A percentile compares a stretch with the other conserved stretches of the same genome.
Evolutionary conservation across 2,797 vertebrate species (phyloP).

Genomic region (Danio choprae): DNA sequence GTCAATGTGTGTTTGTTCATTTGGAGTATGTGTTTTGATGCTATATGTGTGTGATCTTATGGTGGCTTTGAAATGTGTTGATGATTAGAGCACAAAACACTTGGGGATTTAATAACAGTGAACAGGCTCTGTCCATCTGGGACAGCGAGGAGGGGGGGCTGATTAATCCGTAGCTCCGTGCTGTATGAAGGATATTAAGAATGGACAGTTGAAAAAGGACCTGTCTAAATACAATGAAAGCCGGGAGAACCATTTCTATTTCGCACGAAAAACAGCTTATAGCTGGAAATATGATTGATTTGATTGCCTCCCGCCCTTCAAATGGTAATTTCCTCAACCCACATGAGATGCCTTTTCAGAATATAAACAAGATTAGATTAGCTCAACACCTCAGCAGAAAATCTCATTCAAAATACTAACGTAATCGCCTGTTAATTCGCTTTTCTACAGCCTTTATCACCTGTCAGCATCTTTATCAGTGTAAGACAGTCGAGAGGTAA

Average conservation of each 20-base stretch:
- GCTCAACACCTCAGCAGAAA: conserved; percentile 31
- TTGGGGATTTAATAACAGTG: conserved; percentile 65
- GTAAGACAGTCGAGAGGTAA: conserved; percentile 34
- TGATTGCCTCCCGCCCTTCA: conserved; percentile 12
- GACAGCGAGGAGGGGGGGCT: conserved; percentile 63
- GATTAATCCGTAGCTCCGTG: conserved; percentile 70
- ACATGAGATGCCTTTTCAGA: conserved; percentile 35
- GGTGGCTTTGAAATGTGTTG: conserved; percentile 48
- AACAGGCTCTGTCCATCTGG: conserved; percentile 72
- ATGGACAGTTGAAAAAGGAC: conserved; percentile 54
- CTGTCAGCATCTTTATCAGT: conserved; percentile 36
- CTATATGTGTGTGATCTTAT: not conserved
- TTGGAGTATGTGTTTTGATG: not conserved
- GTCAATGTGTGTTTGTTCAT: not conserved
- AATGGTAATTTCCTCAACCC: conserved; percentile 37
- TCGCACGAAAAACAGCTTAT: not conserved
- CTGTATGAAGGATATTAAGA: conserved; percentile 45
- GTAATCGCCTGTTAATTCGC: conserved; percentile 36
- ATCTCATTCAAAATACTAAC: conserved; percentile 33
- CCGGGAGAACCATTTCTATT: conserved; percentile 27
- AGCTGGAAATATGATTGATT: conserved; percentile 18
- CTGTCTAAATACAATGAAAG: conserved; percentile 33
- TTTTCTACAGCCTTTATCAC: conserved; percentile 29
- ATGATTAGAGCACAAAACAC: conserved; percentile 57
- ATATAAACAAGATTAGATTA: conserved; percentile 56